phyloP scores from a whole-genome alignment of 2,888 invertebrate species.

The Busseola fusca region DNA sequence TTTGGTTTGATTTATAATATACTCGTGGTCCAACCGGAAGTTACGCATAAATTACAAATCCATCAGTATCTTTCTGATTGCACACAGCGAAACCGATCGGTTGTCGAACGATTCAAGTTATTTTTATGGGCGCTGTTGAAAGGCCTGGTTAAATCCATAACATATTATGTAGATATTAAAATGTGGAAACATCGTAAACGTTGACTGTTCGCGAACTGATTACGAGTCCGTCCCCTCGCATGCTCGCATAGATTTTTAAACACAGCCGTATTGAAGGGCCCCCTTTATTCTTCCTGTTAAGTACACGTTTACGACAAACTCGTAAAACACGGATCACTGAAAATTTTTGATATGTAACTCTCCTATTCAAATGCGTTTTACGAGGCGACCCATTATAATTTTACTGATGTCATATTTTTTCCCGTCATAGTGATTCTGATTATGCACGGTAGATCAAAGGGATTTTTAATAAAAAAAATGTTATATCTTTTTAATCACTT shows the following conservation, averaged over 20 bases:
- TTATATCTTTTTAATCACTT: conserved; percentile 88
- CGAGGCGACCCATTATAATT: conserved; percentile 86
- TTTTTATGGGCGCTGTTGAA: conserved; percentile 55
- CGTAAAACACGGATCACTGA: conserved; percentile 89
- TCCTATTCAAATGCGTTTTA: conserved; percentile 88
- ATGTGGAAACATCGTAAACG: conserved; percentile 69
- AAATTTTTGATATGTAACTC: conserved; percentile 89
- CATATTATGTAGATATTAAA: conserved; percentile 67
- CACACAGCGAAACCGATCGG: conserved; percentile 46
- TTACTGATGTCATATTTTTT: conserved; percentile 87
- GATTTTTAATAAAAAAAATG: conserved; percentile 78
- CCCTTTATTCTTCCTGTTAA: conserved; percentile 84
- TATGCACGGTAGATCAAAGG: conserved; percentile 85
- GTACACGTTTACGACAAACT: conserved; percentile 88
- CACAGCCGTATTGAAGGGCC: conserved; percentile 76
- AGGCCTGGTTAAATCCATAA: conserved; percentile 59
- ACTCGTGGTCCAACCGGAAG: conserved; percentile 35
- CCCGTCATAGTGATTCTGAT: conserved; percentile 75
- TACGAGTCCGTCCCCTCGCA: conserved; percentile 72
- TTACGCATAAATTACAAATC: conserved; percentile 39
- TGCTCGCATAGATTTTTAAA: conserved; percentile 76
- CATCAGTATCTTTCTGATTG: conserved; percentile 51
- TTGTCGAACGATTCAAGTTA: conserved; percentile 51
- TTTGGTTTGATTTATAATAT: conserved; percentile 32
- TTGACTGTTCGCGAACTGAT: conserved; percentile 74